Percentiles rank a stretch among this genome's conserved stretches.
Conservation (phyloP, 1,140 invertebrate genomes). For the Diachasmimorpha longicaudata region DNA sequence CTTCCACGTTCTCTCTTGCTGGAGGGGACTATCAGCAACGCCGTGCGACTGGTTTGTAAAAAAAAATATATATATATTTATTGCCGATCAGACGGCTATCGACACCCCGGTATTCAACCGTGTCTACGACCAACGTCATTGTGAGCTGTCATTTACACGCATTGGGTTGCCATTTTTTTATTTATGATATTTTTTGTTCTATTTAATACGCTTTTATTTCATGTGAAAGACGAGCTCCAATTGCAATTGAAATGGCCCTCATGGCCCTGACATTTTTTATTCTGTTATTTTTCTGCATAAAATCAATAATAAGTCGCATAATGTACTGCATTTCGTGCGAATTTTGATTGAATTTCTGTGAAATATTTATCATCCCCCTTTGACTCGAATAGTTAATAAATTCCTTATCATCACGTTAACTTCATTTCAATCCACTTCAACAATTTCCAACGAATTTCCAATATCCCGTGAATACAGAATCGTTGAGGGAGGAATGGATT, state of each 20-base stretch:
- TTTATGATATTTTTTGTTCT: too few relatives aligned
- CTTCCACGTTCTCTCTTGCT: conserved; percentile 13
- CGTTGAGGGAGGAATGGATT: conserved; percentile 22
- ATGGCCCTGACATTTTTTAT: too few relatives aligned
- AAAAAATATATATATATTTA: conserved; percentile 37
- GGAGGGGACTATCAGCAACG: conserved; percentile 37
- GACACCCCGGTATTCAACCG: conserved; percentile 34
- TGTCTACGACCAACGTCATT: conserved; percentile 30
- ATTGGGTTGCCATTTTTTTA: too few relatives aligned
- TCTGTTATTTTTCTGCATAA: too few relatives aligned
- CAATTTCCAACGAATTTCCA: not conserved
- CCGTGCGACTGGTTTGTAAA: conserved; percentile 30
- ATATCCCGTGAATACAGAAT: not conserved
- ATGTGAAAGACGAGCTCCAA: too few relatives aligned
- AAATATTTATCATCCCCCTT: not conserved
- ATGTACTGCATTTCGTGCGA: too few relatives aligned
- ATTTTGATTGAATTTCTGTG: too few relatives aligned
- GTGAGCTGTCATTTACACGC: conserved; percentile 12
- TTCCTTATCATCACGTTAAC: not conserved
- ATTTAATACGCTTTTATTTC: too few relatives aligned
- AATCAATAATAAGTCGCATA: too few relatives aligned
- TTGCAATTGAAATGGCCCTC: too few relatives aligned
- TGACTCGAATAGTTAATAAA: not conserved
- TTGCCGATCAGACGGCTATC: conserved; percentile 45
- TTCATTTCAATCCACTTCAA: not conserved